These are phyloP conservation scores for Muschampia plurimacula DNA, from an alignment of 2,888 invertebrate genomes.

Conservation along the genomic window DNA sequence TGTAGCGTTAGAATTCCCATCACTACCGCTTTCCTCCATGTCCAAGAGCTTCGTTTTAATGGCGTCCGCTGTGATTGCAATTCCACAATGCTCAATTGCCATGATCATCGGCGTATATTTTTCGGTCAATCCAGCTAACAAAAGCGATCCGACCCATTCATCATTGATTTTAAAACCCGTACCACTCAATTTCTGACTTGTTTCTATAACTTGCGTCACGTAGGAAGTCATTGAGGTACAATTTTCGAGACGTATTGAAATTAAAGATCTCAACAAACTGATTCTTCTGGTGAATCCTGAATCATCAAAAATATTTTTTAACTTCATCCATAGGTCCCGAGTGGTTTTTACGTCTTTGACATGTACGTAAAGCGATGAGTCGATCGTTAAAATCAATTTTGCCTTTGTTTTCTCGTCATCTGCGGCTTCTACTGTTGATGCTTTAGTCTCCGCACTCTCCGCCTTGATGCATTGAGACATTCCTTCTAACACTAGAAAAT, in stretches of 20 bases:
- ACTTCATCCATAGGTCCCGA: no score
- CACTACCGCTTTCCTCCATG: neutral
- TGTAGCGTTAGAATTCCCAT: neutral
- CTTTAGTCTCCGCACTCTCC: no score
- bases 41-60: neutral
- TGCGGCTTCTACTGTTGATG: no score
- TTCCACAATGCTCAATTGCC: neutral
- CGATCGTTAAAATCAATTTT: no score
- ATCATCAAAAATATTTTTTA: no score
- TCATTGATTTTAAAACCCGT: neutral
- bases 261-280: no score
- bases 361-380: no score
- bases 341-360: no score
- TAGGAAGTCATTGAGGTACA: neutral
- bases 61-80: conserved; percentile 1
- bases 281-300: no score
- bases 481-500: no score
- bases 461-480: no score
- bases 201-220: neutral
- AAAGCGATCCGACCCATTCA: neutral
- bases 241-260: neutral
- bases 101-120: neutral
- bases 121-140: neutral
- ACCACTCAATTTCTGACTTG: neutral
- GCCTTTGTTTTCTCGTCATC: no score